phyloP scores from a whole-genome alignment of 1,140 invertebrate species.

The Aricia agestis region DNA sequence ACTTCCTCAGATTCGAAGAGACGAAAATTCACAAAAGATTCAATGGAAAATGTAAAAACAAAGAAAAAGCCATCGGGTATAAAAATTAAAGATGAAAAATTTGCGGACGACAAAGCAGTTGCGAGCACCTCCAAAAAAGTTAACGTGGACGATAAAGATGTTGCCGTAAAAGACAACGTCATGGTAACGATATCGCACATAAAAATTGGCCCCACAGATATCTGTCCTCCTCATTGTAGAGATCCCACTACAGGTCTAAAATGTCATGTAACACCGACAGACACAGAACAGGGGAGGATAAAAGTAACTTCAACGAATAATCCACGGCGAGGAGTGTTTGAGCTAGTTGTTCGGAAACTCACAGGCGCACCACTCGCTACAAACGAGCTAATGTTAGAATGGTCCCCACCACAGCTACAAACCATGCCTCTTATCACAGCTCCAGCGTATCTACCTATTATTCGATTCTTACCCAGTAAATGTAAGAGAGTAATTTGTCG shows the following conservation, averaged over 20 bases:
- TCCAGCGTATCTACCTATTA: slow-evolving; percentile 32
- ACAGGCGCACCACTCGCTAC: slow-evolving; percentile 60
- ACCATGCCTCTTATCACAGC: slow-evolving; percentile 37
- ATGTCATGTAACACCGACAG: slow-evolving; percentile 44
- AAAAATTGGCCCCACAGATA: slow-evolving; percentile 49
- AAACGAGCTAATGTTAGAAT: slow-evolving; percentile 66
- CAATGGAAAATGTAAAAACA: background rate
- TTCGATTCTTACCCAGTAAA: slow-evolving; percentile 41
- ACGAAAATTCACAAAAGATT: background rate
- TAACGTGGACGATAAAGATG: background rate
- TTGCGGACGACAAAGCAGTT: background rate
- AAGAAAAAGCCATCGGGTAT: background rate
- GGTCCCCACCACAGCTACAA: slow-evolving; percentile 55
- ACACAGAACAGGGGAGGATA: slow-evolving; percentile 44
- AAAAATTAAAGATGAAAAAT: background rate
- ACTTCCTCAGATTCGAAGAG: background rate
- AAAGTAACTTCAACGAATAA: slow-evolving; percentile 56
- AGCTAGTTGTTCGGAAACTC: slow-evolving; percentile 57
- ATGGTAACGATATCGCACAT: slow-evolving; percentile 58
- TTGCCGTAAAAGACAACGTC: slow-evolving; percentile 48
- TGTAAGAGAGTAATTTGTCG: slow-evolving; percentile 49
- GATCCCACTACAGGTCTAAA: slow-evolving; percentile 56
- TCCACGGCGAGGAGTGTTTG: slow-evolving; percentile 63
- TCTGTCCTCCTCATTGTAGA: slow-evolving; percentile 51
- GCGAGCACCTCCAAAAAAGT: background rate